Evolutionary conservation across 2,113 vertebrate genomes (phyloP).

Genomic region (Menura novaehollandiae): DNA sequence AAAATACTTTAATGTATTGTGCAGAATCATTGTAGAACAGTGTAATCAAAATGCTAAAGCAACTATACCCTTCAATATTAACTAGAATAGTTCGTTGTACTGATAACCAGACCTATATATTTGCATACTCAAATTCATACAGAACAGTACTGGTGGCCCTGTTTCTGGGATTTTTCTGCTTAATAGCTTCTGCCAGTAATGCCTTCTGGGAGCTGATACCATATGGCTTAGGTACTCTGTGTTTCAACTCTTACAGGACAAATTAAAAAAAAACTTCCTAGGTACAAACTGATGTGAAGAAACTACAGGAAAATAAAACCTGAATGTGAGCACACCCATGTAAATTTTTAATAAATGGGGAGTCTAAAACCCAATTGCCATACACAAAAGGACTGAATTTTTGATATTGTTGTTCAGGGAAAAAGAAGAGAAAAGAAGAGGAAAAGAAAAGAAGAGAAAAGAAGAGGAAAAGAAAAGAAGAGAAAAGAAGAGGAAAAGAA

Average conservation of each 20-base stretch:
- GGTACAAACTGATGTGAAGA: background rate
- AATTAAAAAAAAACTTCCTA: background rate
- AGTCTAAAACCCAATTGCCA: background rate
- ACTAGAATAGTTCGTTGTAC: background rate
- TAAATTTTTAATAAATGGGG: background rate
- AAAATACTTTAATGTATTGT: background rate
- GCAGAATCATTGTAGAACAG: background rate
- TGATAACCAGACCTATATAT: background rate
- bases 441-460: too few species aligned
- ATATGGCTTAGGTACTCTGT: background rate
- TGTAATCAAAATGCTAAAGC: background rate
- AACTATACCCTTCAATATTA: background rate
- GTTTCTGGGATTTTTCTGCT: background rate
- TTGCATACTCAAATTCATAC: background rate
- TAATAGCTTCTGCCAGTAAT: background rate
- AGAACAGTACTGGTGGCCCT: background rate
- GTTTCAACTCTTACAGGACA: background rate
- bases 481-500: too few species aligned
- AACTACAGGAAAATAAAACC: background rate
- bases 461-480: too few species aligned
- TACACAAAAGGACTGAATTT: background rate
- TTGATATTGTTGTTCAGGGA: background rate
- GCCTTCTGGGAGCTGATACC: background rate
- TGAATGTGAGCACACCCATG: background rate
- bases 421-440: background rate